Evolutionary conservation across 2,888 invertebrate genomes (phyloP).

Genomic region (Anorthoa munda): DNA sequence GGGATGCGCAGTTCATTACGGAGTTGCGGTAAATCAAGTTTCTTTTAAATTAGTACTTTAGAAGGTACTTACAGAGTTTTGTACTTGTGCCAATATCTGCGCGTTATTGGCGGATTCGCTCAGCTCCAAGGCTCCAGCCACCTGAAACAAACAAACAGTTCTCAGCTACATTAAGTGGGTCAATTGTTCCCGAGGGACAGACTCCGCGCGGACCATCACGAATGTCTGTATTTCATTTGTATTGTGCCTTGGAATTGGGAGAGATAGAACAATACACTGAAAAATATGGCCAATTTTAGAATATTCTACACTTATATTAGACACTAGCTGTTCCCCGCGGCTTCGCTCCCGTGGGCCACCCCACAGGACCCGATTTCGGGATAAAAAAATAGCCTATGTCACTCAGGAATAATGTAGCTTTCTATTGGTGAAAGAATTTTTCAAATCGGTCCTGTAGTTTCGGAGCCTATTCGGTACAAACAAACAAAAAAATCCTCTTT

Average conservation of each 20-base stretch:
- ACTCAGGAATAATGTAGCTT: too few species aligned
- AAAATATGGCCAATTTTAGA: conserved; percentile 18
- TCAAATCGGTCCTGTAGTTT: too few species aligned
- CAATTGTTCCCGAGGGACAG: conserved; percentile 78
- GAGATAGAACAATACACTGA: conserved; percentile 6
- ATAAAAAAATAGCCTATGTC: too few species aligned
- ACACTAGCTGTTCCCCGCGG: too few species aligned
- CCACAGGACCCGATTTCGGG: too few species aligned
- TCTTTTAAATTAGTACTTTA: conserved; percentile 8
- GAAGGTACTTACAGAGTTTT: conserved; percentile 81
- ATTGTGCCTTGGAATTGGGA: conserved; percentile 40
- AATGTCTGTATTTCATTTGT: conserved; percentile 47
- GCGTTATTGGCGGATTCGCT: conserved; percentile 84
- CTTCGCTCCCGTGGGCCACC: too few species aligned
- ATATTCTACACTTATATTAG: too few species aligned
- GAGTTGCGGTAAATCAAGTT: conserved; percentile 43
- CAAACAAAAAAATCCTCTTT: too few species aligned
- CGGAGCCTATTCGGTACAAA: too few species aligned
- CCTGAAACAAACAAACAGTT: conserved; percentile 85
- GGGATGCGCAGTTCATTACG: conserved; percentile 33
- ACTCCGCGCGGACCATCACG: conserved; percentile 60
- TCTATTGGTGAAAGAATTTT: too few species aligned
- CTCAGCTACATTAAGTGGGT: conserved; percentile 81
- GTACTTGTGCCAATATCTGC: conserved; percentile 82
- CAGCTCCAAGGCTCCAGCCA: conserved; percentile 85